These are phyloP conservation scores for Microhierax caerulescens DNA, from an alignment of 2,797 vertebrate genomes.

Conservation along the genomic window DNA sequence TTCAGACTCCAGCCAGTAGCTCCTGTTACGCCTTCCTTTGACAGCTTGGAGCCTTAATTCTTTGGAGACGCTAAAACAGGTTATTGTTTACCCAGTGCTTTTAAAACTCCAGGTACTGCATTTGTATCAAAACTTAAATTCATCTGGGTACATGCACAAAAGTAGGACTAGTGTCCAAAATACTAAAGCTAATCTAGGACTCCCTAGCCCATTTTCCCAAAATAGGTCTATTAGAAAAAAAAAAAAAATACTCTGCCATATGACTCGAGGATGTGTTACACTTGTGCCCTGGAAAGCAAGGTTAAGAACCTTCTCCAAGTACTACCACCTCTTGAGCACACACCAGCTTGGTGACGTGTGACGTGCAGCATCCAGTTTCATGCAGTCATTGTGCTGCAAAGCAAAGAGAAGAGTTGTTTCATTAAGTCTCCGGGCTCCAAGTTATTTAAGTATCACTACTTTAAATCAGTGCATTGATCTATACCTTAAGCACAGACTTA, in stretches of 20 bases:
- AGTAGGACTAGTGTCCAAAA: constrained; percentile 63
- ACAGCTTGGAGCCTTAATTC: not conserved
- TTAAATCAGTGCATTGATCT: not conserved
- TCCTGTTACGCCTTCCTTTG: not conserved
- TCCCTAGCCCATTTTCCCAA: constrained; percentile 64
- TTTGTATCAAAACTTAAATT: constrained; percentile 6
- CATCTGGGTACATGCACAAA: not conserved
- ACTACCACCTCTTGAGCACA: not conserved
- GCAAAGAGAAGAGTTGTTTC: not conserved
- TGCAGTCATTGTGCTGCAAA: fast-evolving
- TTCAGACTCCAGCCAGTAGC: not conserved
- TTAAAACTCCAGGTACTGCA: not conserved
- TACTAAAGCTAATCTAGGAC: constrained; percentile 60
- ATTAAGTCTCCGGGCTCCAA: not conserved
- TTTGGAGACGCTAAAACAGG: not conserved
- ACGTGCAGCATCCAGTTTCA: not conserved
- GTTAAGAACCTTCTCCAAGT: not conserved
- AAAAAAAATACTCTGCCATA: not conserved
- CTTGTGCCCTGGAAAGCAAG: constrained; percentile 37
- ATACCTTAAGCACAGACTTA: not conserved
- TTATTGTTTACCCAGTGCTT: not conserved
- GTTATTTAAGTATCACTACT: not conserved
- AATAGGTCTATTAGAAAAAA: constrained; percentile 19
- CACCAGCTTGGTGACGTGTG: fast-evolving
- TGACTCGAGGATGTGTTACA: constrained; percentile 29